Base-by-base conservation (phyloP, 2,113 vertebrate species). In the Sander vitreus region DNA sequence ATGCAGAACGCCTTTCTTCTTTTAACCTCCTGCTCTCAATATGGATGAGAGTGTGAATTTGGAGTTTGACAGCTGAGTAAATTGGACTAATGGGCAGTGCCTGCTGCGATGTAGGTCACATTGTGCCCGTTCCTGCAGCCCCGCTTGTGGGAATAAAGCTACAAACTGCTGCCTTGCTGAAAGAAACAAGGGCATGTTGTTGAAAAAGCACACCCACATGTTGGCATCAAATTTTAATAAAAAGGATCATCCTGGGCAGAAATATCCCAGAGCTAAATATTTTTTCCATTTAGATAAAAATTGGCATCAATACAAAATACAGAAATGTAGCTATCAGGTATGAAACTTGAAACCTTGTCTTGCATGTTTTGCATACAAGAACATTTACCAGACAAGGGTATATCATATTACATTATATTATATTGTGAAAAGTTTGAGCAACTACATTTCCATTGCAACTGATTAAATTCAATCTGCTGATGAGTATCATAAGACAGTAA, bases 51-150 rank as follows among this genome's bases (percentile, higher is more conserved):
- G 81, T 81, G 87, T 88, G 88, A 88, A 82, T 89, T 78, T 81
- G 78, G 76, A 83, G 83, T 82, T 84, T 92, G 89, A 92, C 93
- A 93, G 88, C 86, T 91, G 84, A 93, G 78, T 88, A 91, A 90
- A 94, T 92, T 93, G 89, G 86, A 93, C 83, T 91, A 93, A 93
- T 91, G 86, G 92, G 77, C 88, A 85, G 85, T 89, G 75, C 85
- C 85, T 67, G 57, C 72, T 71, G 66, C 71, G 85, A 88, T 72
- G 81, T 89, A 86, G 92, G 90, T 89, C 87, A 89, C 74, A 62
- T 13, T 73, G 64, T 67, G 76, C 79, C 65, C 54, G 25, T 73
- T 88, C 62, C 67, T 81, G 47, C 57, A 63, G 67, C 76, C 71
- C 47, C 25, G 53, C 81, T 90, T 83, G 64, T 78, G 79, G 74